These are phyloP conservation scores for Stylophora pistillata DNA, from an alignment of 64 coral and sea anemone species.

Conservation along the genomic window DNA sequence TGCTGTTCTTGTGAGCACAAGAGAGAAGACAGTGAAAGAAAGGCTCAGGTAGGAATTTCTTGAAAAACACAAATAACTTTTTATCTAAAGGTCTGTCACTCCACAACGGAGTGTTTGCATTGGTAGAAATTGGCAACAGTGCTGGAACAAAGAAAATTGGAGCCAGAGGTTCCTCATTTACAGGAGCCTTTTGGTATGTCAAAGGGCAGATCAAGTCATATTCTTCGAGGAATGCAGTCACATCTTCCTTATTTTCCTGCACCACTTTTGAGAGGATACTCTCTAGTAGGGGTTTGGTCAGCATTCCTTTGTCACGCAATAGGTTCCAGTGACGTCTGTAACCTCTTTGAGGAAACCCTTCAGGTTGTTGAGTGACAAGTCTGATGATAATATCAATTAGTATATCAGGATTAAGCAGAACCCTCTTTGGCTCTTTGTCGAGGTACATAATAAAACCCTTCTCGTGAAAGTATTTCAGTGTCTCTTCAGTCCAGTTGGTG, in stretches of 20 bases:
- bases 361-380: slow-evolving; percentile 18
- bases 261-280: slow-evolving; percentile 18
- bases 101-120: slow-evolving; percentile 21
- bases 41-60: slow-evolving; percentile 57
- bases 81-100: slow-evolving; percentile 17
- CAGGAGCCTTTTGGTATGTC: background rate
- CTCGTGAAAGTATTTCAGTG: slow-evolving; percentile 60
- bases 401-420: slow-evolving; percentile 56
- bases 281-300: too few species aligned
- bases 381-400: slow-evolving; percentile 45
- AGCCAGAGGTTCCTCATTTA: background rate
- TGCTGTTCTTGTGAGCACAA: slow-evolving; percentile 59
- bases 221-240: slow-evolving; percentile 46
- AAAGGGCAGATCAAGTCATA: slow-evolving; percentile 45
- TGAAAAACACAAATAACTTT: slow-evolving; percentile 62
- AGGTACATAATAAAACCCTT: slow-evolving; percentile 55
- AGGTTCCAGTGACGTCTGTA: slow-evolving; percentile 21
- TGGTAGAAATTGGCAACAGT: slow-evolving; percentile 24
- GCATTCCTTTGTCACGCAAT: slow-evolving; percentile 9
- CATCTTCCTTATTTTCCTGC: slow-evolving; percentile 24
- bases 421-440: slow-evolving; percentile 42
- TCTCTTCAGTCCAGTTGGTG: slow-evolving; percentile 30
- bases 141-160: slow-evolving; percentile 55
- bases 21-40: slow-evolving; percentile 63
- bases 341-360: slow-evolving; percentile 24